Base-by-base conservation (phyloP, 1,140 invertebrate species). In the Leguminivora glycinivorella region DNA sequence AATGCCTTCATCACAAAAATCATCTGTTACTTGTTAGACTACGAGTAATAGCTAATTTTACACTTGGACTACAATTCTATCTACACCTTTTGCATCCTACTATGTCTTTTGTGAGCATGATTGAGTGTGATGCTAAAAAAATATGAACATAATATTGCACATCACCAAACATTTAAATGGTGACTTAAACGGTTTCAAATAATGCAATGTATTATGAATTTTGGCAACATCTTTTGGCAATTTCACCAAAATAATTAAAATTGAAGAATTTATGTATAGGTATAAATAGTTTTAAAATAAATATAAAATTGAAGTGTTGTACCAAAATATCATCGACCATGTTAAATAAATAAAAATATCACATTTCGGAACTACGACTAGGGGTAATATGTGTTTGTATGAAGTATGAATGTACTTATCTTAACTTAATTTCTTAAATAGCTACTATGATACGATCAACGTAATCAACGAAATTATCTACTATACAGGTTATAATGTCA, bases 1-100 rank as follows among this genome's bases (percentile, higher is more conserved):
- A 89, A 89, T 91, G 88, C 88, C 88, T 76, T 83, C 81, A 88
- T 88, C 88, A 89, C 88, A 87, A 84, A 87, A 83, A 79, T 84
- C 80, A 81, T 76, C 78, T 77, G 72, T 78, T 77, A 74, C 71
- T 73, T 71, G 68, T 74, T 72, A 71, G 75, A 47, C 83, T 83
- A 75, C 68, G 75, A 71, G 34, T 79, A 79, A 31, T 76, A 56
- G 71, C 75, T 83, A 81, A 69, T 67, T 67, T 75, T 77, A 82
- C 69, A 74, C 70, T 68, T 78, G 77, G 73, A 75, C 76, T 83
- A 82, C 75, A 72, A 52, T 79, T 63, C 38, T 67, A 81, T 70
- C 74, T 83, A 81, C 75, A 79, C 74, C 67, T 58, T 79, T 78
- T 72, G 19, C 56, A 67, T 74, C 56, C 69, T 79, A 77, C 73